Conservation (phyloP, 92 coral and sea anemone species). For the Palythoa grandis region DNA sequence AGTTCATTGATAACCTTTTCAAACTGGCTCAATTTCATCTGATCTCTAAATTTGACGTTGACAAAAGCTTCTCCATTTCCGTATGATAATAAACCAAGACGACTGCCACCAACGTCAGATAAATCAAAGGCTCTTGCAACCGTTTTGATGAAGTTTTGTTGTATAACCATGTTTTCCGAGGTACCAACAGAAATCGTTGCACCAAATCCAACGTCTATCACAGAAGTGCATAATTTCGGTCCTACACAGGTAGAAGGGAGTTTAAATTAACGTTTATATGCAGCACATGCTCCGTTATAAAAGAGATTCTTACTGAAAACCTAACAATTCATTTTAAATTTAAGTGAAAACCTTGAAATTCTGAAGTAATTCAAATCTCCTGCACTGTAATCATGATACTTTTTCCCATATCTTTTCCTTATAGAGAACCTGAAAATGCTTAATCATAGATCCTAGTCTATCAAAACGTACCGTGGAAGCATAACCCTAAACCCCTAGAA, state of each 20-base stretch:
- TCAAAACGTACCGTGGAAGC: background rate
- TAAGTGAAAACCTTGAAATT: too few relatives aligned
- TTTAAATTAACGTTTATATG: background rate
- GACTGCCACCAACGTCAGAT: background rate
- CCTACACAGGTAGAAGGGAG: background rate
- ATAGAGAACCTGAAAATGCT: too few relatives aligned
- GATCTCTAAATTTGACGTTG: slow-evolving; percentile 28
- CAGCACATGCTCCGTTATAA: background rate
- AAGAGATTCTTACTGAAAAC: background rate
- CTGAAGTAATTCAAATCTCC: too few relatives aligned
- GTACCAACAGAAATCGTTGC: slow-evolving; percentile 14
- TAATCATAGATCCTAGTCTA: too few relatives aligned
- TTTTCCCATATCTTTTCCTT: too few relatives aligned
- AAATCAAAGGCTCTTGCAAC: slow-evolving; percentile 13
- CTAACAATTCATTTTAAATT: background rate
- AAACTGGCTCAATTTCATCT: slow-evolving; percentile 5
- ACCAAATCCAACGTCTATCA: slow-evolving; percentile 19
- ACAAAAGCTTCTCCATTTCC: slow-evolving; percentile 14
- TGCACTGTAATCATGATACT: too few relatives aligned
- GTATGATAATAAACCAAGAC: slow-evolving; percentile 21
- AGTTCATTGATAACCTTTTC: background rate
- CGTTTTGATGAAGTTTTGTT: slow-evolving; percentile 26
- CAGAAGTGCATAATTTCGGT: slow-evolving; percentile 1
- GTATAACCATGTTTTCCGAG: slow-evolving; percentile 13
- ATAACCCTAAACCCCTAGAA: background rate